phyloP scores from a whole-genome alignment of 2,888 invertebrate genomes.

The Acleris literana region DNA sequence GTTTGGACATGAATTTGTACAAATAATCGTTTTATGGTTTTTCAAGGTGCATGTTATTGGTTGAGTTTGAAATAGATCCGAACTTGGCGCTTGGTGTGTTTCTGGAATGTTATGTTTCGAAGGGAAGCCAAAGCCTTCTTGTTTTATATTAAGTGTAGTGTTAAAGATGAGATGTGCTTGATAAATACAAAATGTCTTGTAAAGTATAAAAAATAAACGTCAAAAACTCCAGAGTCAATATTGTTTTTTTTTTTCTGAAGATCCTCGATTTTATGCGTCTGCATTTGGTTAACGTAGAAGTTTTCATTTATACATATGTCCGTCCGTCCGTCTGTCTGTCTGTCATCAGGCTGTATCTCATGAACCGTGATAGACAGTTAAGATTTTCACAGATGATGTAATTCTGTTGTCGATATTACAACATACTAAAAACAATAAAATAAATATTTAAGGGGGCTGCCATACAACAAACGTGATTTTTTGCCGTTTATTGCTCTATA shows the following conservation, averaged over 20 bases:
- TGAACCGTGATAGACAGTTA: too few species aligned
- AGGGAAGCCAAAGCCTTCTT: slow-evolving; percentile 80
- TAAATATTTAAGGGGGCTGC: too few species aligned
- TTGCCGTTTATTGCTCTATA: too few species aligned
- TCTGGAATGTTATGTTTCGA: slow-evolving; percentile 57
- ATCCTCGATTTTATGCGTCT: neutral
- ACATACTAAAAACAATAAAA: too few species aligned
- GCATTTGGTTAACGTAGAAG: too few species aligned
- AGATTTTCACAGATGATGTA: too few species aligned
- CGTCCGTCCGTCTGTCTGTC: too few species aligned
- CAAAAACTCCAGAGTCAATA: slow-evolving; percentile 52
- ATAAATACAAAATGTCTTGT: slow-evolving; percentile 55
- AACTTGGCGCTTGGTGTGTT: slow-evolving; percentile 40
- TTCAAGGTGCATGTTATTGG: slow-evolving; percentile 4
- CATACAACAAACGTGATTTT: too few species aligned
- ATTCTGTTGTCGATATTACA: too few species aligned
- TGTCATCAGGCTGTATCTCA: too few species aligned
- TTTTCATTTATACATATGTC: too few species aligned
- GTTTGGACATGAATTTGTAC: slow-evolving; percentile 25
- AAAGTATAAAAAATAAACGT: slow-evolving; percentile 64
- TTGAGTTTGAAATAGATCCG: slow-evolving; percentile 11
- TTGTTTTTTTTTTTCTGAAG: slow-evolving; percentile 43
- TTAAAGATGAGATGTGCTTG: slow-evolving; percentile 57
- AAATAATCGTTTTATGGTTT: slow-evolving; percentile 19
- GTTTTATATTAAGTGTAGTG: slow-evolving; percentile 61